phyloP scores from a whole-genome alignment of 2,888 invertebrate genomes.

The Temnothorax rugatulus region DNA sequence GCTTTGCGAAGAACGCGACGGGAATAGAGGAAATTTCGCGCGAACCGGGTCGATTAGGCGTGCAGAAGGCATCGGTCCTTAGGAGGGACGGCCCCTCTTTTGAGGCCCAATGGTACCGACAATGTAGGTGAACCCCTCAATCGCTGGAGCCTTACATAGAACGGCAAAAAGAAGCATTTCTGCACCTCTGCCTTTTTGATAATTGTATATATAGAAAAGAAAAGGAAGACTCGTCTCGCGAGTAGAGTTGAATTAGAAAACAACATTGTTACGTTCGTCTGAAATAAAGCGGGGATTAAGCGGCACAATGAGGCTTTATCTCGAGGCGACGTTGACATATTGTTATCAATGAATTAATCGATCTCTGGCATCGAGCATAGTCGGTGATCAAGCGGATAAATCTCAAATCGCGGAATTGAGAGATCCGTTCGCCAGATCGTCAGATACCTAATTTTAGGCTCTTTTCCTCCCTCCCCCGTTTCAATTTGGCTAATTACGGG shows the following conservation, averaged over 20 bases:
- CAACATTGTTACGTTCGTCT: neutral
- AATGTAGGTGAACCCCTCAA: neutral
- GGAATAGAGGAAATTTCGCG: slow-evolving; percentile 76
- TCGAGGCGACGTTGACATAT: slow-evolving; percentile 1
- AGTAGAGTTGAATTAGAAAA: neutral
- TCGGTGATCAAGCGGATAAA: neutral
- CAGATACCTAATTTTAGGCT: slow-evolving; percentile 11
- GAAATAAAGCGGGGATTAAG: neutral
- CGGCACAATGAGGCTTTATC: neutral
- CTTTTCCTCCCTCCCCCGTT: neutral
- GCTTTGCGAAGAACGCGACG: slow-evolving; percentile 60
- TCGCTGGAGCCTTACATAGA: neutral
- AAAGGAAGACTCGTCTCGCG: neutral
- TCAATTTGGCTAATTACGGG: slow-evolving; percentile 35
- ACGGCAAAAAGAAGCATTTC: neutral
- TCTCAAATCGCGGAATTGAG: slow-evolving; percentile 9
- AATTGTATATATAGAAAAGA: neutral
- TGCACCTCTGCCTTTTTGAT: neutral
- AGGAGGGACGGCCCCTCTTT: neutral
- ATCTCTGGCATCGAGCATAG: neutral
- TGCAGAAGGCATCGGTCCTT: slow-evolving; percentile 21
- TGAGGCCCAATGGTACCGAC: neutral
- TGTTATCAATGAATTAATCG: slow-evolving; percentile 17
- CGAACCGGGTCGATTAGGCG: slow-evolving; percentile 57
- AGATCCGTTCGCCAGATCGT: slow-evolving; percentile 16